Conservation (phyloP, 2,113 vertebrate species). For the Pluvialis apricaria region DNA sequence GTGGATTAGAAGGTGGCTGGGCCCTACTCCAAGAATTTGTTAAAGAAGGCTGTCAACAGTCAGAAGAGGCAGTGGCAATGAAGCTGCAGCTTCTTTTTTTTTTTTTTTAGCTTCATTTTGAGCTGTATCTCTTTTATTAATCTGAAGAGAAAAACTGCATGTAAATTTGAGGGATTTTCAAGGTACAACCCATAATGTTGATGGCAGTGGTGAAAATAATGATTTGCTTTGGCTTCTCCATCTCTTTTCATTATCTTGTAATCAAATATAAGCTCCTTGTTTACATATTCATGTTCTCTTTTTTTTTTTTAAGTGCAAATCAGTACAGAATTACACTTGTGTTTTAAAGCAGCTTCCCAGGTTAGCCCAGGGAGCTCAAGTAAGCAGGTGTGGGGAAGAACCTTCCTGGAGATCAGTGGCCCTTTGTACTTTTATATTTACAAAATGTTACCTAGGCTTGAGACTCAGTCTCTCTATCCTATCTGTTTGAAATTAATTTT, state of each 20-base stretch:
- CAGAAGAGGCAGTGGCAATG: neutral
- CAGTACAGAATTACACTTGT: neutral
- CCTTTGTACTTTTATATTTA: neutral
- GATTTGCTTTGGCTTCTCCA: neutral
- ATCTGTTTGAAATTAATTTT: neutral
- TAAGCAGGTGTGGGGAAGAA: neutral
- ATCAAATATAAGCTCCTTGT: neutral
- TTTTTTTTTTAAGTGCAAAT: neutral
- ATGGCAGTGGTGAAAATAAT: neutral
- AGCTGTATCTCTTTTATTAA: neutral
- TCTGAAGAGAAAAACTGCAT: neutral
- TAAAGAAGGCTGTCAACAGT: neutral
- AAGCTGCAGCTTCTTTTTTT: neutral
- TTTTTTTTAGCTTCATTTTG: neutral
- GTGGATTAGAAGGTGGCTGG: neutral
- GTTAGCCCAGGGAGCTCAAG: neutral
- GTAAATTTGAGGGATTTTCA: neutral
- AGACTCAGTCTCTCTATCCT: neutral
- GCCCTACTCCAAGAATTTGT: neutral
- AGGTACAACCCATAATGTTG: neutral
- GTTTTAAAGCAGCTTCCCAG: neutral
- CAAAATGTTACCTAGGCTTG: neutral
- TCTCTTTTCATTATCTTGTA: neutral
- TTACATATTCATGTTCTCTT: accelerated
- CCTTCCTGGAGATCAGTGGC: neutral